Evolutionary conservation across 2,797 vertebrate genomes (phyloP).

Genomic region (Takifugu rubripes): DNA sequence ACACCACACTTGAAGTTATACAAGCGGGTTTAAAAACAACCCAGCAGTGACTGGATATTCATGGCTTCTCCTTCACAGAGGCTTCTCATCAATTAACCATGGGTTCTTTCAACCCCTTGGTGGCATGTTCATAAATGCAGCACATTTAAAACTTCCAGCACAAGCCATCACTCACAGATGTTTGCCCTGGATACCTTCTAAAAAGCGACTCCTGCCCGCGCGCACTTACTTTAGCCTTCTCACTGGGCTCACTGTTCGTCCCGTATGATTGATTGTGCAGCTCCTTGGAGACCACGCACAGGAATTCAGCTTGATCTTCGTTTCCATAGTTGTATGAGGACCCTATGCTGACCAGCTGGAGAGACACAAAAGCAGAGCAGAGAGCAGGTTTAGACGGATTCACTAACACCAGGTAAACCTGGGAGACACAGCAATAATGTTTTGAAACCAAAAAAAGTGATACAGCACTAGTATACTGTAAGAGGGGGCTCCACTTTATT

Average conservation of each 20-base stretch:
- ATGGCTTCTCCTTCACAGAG: conserved; percentile 37
- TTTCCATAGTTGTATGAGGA: conserved; percentile 99
- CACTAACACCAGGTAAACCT: conserved; percentile 4
- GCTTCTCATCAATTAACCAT: conserved; percentile 57
- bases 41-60: conserved; percentile 19
- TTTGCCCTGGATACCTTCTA: conserved; percentile 39
- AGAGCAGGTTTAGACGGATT: conserved; percentile 25
- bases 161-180: conserved; percentile 47
- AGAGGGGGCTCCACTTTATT: no score
- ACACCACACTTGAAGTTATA: conserved; percentile 4
- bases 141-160: conserved; percentile 45
- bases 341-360: conserved; percentile 94
- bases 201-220: conserved; percentile 8
- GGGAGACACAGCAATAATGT: conserved; percentile 6
- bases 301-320: conserved; percentile 98
- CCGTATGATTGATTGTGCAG: conserved; percentile 93
- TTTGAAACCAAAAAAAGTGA: conserved; percentile 7
- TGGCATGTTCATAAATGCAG: conserved; percentile 39
- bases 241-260: conserved; percentile 91
- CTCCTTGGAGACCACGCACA: conserved; percentile 98
- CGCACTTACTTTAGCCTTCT: conserved; percentile 94
- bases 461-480: neutral
- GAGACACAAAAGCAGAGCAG: conserved; percentile 45
- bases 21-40: conserved; percentile 1
- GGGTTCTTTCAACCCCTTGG: conserved; percentile 30